Base-by-base conservation (phyloP, 1,140 invertebrate species). In the Diachasma alloeum region DNA sequence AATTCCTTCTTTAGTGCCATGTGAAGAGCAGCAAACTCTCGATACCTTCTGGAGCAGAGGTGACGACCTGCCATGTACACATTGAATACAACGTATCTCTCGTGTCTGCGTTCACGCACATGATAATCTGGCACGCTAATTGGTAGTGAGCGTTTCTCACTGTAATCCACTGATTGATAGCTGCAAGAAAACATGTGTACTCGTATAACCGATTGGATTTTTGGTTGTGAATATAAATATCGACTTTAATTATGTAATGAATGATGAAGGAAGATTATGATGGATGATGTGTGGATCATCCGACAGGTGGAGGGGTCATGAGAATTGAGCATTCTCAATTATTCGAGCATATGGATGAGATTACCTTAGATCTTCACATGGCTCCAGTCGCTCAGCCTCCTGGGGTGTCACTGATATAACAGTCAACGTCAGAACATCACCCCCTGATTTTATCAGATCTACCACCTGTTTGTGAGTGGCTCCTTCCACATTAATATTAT, bases 391-490 rank as follows among this genome's bases (percentile, higher is more conserved):
- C 69, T 90, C 88, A 1, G 88, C 88, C 88, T 96, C 95, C 91
- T 96, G 96, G 48, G 93, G 94, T 71, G 97, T 97, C 24, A 99
- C 97, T 74, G 97, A 98, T 79, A 99, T 98, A 19, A 99, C 97
- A 11, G 98, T 99, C 26, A 99, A 91, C 6, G 96, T 97, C 10
- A 99, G 91, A 77, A 96, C 96, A 90, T 99, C 98, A 11, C 98
- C 98, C 1, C 98, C 98, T 13, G 97, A 98, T 88, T 99, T 99
- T 76, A 99, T 99, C 66, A 99, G 91, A 89, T 99, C 98, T 11
- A 99, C 99, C 39, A 99, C 99, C 91, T 99, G 98, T 86, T 98
- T 97, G 90, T 99, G 99, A 37, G 98, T 99, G 0, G 98, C 94
- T 59, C 98, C 99, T 92, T 99, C 99, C 0, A 99, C 99, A 91